These are phyloP conservation scores for Horisme vitalbata DNA, from an alignment of 2,888 invertebrate species.

Conservation along the genomic window DNA sequence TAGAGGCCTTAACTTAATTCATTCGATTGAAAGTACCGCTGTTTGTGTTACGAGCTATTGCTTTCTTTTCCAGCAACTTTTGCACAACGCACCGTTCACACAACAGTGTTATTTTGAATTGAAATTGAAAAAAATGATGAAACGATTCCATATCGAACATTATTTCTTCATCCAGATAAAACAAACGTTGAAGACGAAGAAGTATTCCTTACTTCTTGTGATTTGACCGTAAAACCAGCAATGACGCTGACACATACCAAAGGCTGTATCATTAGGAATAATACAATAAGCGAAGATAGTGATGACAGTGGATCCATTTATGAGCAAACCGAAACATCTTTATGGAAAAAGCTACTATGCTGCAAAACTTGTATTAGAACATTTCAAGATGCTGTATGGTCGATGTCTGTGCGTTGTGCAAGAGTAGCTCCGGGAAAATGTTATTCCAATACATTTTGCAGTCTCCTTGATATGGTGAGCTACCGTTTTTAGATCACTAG, in stretches of 20 bases:
- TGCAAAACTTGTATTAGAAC: conserved; percentile 47
- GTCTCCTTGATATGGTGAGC: conserved; percentile 61
- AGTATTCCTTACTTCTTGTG: conserved; percentile 59
- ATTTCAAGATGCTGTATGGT: conserved; percentile 53
- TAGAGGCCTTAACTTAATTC: too few species aligned
- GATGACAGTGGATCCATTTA: conserved; percentile 22
- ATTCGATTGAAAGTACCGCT: conserved; percentile 57
- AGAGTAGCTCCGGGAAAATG: conserved; percentile 49
- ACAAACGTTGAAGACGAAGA: conserved; percentile 54
- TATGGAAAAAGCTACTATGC: conserved; percentile 56
- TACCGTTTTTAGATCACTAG: not conserved
- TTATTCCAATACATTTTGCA: conserved; percentile 50
- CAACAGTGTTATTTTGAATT: conserved; percentile 65
- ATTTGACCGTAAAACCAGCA: conserved; percentile 51
- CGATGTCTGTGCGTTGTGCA: conserved; percentile 69
- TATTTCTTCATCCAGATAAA: conserved; percentile 44
- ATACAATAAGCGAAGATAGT: conserved; percentile 40
- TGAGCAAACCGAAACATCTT: conserved; percentile 27
- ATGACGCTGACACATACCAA: conserved; percentile 46
- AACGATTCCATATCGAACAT: too few species aligned
- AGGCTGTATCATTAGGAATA: conserved; percentile 55
- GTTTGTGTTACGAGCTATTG: conserved; percentile 45
- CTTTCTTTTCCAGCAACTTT: conserved; percentile 41
- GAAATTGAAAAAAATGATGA: conserved; percentile 8
- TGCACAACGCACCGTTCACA: conserved; percentile 56